phyloP scores from a whole-genome alignment of 23 tunicate genomes.

The Halocynthia roretzi region DNA sequence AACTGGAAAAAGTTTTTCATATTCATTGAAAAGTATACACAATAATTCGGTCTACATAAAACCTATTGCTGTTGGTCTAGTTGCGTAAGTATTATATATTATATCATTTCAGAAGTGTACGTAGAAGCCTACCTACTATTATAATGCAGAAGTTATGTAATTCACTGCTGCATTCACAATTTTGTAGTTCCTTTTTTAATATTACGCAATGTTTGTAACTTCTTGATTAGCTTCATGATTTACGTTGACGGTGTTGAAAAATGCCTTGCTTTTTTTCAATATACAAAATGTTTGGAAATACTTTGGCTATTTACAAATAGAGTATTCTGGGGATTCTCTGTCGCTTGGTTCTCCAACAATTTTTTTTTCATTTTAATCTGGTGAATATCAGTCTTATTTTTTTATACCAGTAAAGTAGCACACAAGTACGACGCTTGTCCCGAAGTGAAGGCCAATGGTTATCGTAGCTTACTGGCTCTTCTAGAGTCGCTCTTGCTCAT shows the following conservation, averaged over 20 bases:
- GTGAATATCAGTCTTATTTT: not conserved
- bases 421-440: constrained; percentile 52
- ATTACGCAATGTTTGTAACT: not conserved
- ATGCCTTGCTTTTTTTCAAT: no score
- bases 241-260: not conserved
- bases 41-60: constrained; percentile 27
- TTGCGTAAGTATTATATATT: constrained; percentile 26
- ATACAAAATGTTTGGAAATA: no score
- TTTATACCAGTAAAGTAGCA: constrained; percentile 27
- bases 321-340: not conserved
- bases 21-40: constrained; percentile 28
- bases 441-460: constrained; percentile 58
- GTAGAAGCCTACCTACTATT: no score
- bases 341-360: not conserved
- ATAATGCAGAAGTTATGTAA: no score
- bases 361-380: not conserved
- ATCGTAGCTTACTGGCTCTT: constrained; percentile 46
- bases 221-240: not conserved
- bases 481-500: constrained; percentile 34
- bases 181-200: not conserved
- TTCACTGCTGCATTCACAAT: no score
- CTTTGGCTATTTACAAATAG: no score
- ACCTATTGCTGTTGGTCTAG: constrained; percentile 32
- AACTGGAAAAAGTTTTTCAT: constrained; percentile 8
- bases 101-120: no score